Evolutionary conservation across 2,888 invertebrate species (phyloP).

Genomic region (Chalcis sispes): DNA sequence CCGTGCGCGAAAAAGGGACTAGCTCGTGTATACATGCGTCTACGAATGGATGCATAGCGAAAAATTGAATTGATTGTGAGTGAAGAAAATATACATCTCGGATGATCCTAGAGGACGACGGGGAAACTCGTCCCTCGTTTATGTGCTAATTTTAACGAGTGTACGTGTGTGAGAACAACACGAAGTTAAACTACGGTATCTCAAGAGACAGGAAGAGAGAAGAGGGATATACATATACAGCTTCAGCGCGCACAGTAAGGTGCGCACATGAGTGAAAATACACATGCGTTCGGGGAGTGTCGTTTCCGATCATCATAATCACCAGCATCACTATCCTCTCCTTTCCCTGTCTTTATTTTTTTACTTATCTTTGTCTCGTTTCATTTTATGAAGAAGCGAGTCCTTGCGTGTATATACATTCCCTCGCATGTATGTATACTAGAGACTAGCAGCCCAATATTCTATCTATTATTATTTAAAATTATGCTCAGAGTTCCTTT

Average conservation of each 20-base stretch:
- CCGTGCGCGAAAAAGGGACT: not conserved
- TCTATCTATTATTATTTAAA: too few relatives aligned
- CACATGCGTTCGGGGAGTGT: conserved; percentile 17
- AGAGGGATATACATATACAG: conserved; percentile 2
- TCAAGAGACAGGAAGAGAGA: not conserved
- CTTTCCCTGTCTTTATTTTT: not conserved
- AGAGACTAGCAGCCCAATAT: too few relatives aligned
- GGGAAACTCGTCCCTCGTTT: not conserved
- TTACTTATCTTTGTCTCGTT: too few relatives aligned
- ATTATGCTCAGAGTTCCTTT: too few relatives aligned
- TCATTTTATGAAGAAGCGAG: too few relatives aligned
- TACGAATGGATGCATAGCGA: not conserved
- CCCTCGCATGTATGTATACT: too few relatives aligned
- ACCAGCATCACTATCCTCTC: not conserved
- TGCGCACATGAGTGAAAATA: conserved; percentile 22
- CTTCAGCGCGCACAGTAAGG: not conserved
- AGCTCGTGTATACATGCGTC: not conserved
- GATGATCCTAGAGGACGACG: not conserved
- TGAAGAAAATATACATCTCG: not conserved
- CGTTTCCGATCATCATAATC: not conserved
- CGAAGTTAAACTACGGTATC: not conserved
- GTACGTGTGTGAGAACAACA: not conserved
- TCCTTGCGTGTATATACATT: too few relatives aligned
- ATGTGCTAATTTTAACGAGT: too few relatives aligned
- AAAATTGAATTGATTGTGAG: not conserved